These are phyloP conservation scores for Alloscopus bannaensis DNA, from an alignment of 2,888 invertebrate genomes.

Conservation along the genomic window DNA sequence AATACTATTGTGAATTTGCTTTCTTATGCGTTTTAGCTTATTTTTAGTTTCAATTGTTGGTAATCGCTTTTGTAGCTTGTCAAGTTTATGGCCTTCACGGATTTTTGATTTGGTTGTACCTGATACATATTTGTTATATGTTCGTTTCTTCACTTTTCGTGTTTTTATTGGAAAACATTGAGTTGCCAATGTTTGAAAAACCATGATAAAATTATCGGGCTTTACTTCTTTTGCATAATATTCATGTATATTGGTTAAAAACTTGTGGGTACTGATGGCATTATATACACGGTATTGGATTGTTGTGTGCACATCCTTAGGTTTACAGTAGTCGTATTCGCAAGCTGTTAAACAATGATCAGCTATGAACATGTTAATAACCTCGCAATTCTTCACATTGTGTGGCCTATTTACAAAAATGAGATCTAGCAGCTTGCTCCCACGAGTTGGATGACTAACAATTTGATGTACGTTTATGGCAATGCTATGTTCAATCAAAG, in stretches of 20 bases:
- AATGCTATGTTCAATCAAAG: not conserved
- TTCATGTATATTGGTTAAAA: not conserved
- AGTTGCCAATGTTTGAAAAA: not conserved
- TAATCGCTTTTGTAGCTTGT: not conserved
- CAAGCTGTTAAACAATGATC: constrained; percentile 21
- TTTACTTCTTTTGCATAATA: not conserved
- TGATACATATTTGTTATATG: not conserved
- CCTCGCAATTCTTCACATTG: not conserved
- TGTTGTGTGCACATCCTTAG: not conserved
- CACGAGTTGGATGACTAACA: constrained; percentile 29
- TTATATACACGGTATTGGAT: not conserved
- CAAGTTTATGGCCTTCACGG: not conserved
- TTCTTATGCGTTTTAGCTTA: not conserved
- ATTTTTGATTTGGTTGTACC: not conserved
- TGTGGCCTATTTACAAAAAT: constrained; percentile 14
- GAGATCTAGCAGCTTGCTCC: constrained; percentile 19
- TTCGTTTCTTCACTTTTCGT: not conserved
- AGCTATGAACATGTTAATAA: not conserved
- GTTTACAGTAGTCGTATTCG: not conserved
- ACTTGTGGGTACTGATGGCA: not conserved
- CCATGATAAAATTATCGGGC: not conserved
- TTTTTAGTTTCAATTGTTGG: not conserved
- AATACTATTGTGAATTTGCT: not conserved
- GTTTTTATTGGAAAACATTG: too few species aligned
- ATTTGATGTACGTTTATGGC: constrained; percentile 13